Conservation (phyloP, 2,797 vertebrate genomes). For the Neopelma chrysocephalum region DNA sequence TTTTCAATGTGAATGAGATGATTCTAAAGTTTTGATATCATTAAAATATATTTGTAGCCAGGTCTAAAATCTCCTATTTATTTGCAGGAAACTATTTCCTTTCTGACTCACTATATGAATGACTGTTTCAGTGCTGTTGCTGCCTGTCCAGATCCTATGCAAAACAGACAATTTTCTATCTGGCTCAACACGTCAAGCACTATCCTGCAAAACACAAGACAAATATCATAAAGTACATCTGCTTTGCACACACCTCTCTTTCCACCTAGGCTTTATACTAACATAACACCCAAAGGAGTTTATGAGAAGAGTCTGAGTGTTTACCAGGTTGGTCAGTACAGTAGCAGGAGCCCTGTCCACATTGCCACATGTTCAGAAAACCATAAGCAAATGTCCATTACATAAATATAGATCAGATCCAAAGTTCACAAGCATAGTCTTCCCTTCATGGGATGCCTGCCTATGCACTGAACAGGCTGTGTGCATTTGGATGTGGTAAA, state of each 20-base stretch:
- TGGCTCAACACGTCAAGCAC: not conserved
- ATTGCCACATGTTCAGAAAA: not conserved
- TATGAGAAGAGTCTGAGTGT: not conserved
- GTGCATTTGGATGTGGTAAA: not conserved
- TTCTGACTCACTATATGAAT: not conserved
- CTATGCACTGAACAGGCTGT: not conserved
- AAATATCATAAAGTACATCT: not conserved
- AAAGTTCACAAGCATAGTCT: not conserved
- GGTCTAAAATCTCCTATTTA: not conserved
- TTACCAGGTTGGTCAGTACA: not conserved
- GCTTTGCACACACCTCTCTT: not conserved
- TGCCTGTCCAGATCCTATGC: not conserved
- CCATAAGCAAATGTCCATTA: not conserved
- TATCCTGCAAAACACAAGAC: not conserved
- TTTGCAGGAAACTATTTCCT: not conserved
- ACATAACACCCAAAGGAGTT: not conserved
- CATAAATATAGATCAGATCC: not conserved
- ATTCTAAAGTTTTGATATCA: not conserved
- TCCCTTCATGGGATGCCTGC: not conserved
- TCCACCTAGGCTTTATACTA: not conserved
- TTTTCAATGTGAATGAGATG: not conserved
- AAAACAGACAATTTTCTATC: not conserved
- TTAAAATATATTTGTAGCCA: not conserved
- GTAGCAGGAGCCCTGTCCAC: not conserved
- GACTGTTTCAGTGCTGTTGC: not conserved